A percentile compares a stretch with the other conserved stretches of the same genome.
phyloP scores from a whole-genome alignment of 2,888 invertebrate genomes.

The Lepas anatifera region DNA sequence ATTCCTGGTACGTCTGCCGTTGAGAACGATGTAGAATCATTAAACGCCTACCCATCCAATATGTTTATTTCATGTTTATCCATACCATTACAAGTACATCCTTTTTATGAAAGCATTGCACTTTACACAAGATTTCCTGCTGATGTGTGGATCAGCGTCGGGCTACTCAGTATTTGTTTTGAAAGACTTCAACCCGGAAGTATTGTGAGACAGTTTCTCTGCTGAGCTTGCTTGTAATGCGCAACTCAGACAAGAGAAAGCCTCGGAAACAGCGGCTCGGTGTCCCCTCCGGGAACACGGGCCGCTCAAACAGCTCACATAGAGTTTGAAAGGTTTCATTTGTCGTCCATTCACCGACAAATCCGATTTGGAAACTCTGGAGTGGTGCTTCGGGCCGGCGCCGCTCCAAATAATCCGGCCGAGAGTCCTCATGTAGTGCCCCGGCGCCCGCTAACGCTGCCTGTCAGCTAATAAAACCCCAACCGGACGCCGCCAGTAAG shows the following conservation, averaged over 20 bases:
- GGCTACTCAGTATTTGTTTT: neutral
- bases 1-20: too few relatives aligned
- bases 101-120: too few relatives aligned
- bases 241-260: neutral
- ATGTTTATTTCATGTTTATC: too few relatives aligned
- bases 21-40: too few relatives aligned
- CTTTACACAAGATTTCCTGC: too few relatives aligned
- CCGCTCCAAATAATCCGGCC: neutral
- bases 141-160: too few relatives aligned
- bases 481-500: neutral
- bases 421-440: neutral
- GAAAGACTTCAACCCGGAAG: neutral
- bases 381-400: neutral
- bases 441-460: neutral
- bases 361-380: neutral
- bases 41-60: too few relatives aligned
- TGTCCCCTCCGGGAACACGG: neutral
- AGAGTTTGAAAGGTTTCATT: constrained; percentile 6
- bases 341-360: constrained; percentile 1
- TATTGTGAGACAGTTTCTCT: neutral
- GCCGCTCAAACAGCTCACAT: neutral
- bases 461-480: constrained; percentile 4
- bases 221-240: neutral
- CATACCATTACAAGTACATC: too few relatives aligned
- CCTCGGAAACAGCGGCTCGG: neutral